phyloP scores from a whole-genome alignment of 2,888 invertebrate genomes.

The Acleris literana region DNA sequence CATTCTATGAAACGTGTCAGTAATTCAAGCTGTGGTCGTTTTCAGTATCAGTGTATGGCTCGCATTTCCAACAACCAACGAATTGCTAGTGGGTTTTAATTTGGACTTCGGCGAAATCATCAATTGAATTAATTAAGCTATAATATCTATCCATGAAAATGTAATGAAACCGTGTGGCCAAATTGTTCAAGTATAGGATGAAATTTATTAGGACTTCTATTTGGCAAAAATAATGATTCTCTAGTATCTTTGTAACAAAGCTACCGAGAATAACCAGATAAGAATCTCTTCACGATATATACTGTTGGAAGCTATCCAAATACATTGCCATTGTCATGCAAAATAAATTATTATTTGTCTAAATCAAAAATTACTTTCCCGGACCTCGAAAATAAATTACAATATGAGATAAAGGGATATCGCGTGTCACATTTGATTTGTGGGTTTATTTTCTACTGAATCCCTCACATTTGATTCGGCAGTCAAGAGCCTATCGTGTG shows the following conservation, averaged over 20 bases:
- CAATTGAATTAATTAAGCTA: no score
- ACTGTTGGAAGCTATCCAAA: slow-evolving; percentile 14
- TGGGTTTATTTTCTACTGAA: background rate
- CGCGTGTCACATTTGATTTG: background rate
- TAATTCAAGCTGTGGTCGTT: no score
- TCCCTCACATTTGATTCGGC: background rate
- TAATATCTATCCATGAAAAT: no score
- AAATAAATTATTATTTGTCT: slow-evolving; percentile 3
- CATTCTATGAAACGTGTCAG: no score
- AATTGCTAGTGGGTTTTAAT: no score
- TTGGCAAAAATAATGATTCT: no score
- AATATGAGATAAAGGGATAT: background rate
- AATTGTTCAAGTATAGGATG: no score
- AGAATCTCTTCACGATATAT: slow-evolving; percentile 12
- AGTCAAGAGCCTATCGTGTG: slow-evolving; percentile 3
- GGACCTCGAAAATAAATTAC: background rate
- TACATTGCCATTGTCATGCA: slow-evolving; percentile 3
- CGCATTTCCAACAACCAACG: no score
- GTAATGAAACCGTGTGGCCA: no score
- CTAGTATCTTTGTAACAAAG: background rate
- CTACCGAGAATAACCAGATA: background rate
- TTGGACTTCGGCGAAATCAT: no score
- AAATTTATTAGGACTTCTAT: no score
- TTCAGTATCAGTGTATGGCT: no score
- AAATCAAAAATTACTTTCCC: slow-evolving; percentile 1